phyloP scores from a whole-genome alignment of 2,888 invertebrate genomes.

The Drosophila incognita region DNA sequence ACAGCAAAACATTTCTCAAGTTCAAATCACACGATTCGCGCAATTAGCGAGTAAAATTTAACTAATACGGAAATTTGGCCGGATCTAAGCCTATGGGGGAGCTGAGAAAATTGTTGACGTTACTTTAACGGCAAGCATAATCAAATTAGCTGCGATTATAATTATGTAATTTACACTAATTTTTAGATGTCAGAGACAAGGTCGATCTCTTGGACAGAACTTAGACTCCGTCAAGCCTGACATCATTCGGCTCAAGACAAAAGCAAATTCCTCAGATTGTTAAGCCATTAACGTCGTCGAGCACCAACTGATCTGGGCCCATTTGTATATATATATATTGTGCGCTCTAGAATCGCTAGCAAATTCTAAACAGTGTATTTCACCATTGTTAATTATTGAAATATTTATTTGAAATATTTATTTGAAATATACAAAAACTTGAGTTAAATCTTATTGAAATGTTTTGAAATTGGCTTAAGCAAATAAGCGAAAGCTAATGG shows the following conservation, averaged over 20 bases:
- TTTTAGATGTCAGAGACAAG: neutral
- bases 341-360: neutral
- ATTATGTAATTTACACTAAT: slow-evolving; percentile 7
- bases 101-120: slow-evolving; percentile 30
- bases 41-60: slow-evolving; percentile 40
- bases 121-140: slow-evolving; percentile 17
- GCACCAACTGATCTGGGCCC: neutral
- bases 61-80: slow-evolving; percentile 42
- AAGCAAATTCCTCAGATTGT: neutral
- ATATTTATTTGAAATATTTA: slow-evolving; percentile 9
- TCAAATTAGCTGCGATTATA: slow-evolving; percentile 50
- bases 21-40: slow-evolving; percentile 46
- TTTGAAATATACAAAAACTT: neutral
- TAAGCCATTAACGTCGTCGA: neutral
- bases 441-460: neutral
- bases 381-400: neutral
- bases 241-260: slow-evolving; percentile 18
- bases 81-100: slow-evolving; percentile 32
- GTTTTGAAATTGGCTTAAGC: neutral
- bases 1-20: slow-evolving; percentile 20
- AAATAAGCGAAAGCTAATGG: neutral
- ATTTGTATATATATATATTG: neutral
- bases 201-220: slow-evolving; percentile 3
- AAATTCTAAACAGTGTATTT: neutral
- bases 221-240: slow-evolving; percentile 24